phyloP scores from a whole-genome alignment of 2,888 invertebrate genomes.

The Hyposoter dolosus region DNA sequence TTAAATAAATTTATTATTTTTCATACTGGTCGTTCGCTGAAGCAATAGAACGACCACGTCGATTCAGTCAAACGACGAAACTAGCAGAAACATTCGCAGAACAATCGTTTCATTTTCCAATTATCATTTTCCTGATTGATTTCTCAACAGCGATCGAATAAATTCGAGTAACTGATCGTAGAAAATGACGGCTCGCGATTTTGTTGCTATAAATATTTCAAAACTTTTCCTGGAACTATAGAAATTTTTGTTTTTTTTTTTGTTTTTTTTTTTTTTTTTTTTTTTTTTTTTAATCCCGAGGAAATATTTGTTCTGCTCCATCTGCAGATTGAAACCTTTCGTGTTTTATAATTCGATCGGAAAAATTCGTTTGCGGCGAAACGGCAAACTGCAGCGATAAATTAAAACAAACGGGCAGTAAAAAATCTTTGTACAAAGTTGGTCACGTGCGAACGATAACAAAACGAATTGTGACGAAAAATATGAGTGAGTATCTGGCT shows the following conservation, averaged over 20 bases:
- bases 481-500: not conserved
- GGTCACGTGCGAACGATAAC: not conserved
- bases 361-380: not conserved
- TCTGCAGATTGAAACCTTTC: no score
- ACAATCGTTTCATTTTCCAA: not conserved
- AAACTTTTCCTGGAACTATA: no score
- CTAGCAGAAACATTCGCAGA: not conserved
- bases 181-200: no score
- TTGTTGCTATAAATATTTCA: no score
- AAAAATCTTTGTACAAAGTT: not conserved
- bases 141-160: not conserved
- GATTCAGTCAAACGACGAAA: not conserved
- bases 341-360: no score
- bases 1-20: constrained; percentile 8
- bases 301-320: no score
- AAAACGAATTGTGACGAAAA: not conserved
- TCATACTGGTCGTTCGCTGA: constrained; percentile 4
- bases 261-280: no score
- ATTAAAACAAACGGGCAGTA: not conserved
- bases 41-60: not conserved
- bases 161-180: not conserved
- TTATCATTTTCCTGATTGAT: not conserved
- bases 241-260: no score
- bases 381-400: not conserved
- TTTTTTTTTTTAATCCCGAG: no score